These are phyloP conservation scores for Stenichneumon culpator DNA, from an alignment of 2,888 invertebrate genomes.

Conservation along the genomic window DNA sequence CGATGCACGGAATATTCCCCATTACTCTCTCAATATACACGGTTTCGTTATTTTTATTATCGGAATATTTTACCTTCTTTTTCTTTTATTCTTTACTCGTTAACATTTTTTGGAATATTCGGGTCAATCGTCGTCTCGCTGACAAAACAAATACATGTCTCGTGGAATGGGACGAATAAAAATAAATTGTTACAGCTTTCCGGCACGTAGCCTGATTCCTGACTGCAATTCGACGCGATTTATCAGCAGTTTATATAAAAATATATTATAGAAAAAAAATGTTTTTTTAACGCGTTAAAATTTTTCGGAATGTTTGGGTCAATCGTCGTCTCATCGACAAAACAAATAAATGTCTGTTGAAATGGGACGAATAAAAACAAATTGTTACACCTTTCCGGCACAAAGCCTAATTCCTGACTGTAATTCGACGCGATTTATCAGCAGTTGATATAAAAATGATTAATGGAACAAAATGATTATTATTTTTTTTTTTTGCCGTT, in stretches of 20 bases:
- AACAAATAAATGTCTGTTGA: not conserved
- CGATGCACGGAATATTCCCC: too few relatives aligned
- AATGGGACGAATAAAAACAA: not conserved
- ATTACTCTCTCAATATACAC: too few relatives aligned
- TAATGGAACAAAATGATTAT: too few relatives aligned
- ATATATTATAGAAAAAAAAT: not conserved
- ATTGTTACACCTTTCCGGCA: not conserved
- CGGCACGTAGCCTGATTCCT: too few relatives aligned
- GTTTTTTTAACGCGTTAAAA: too few relatives aligned
- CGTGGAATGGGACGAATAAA: not conserved
- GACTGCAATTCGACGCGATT: not conserved
- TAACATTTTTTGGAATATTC: not conserved
- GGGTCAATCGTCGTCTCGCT: not conserved
- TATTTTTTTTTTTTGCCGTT: not conserved
- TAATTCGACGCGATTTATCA: not conserved
- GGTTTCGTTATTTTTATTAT: too few relatives aligned
- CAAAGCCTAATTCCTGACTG: not conserved
- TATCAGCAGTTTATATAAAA: not conserved
- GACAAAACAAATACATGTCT: not conserved
- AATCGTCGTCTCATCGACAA: not conserved
- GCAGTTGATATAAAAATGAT: not conserved
- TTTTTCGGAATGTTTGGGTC: not conserved
- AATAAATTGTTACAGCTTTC: not conserved
- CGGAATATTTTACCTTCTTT: too few relatives aligned
- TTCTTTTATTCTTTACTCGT: too few relatives aligned